These are phyloP conservation scores for Peromyscus aztecus DNA, from an alignment of 2,797 vertebrate genomes.

Conservation along the genomic window DNA sequence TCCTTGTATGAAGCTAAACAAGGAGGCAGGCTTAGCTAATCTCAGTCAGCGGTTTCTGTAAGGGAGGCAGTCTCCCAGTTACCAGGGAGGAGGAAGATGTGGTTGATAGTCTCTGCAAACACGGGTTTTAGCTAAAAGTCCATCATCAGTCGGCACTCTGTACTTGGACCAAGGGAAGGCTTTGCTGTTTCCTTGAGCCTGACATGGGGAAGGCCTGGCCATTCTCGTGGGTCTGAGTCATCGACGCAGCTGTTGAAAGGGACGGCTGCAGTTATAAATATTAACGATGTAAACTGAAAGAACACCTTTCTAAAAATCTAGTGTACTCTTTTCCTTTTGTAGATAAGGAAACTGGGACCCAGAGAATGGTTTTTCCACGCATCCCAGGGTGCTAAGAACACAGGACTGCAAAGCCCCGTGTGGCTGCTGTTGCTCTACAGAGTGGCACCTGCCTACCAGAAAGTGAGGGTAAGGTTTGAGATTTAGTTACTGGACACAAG, in stretches of 20 bases:
- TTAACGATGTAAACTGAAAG: not conserved
- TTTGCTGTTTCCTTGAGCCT: not conserved
- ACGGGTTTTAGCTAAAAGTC: not conserved
- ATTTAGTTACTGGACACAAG: not conserved
- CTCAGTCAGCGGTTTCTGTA: too few relatives aligned
- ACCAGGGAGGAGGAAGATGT: not conserved
- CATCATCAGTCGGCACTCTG: not conserved
- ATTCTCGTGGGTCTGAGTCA: not conserved
- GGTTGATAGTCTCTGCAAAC: not conserved
- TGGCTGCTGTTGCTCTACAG: not conserved
- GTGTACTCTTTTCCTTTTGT: not conserved
- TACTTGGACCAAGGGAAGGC: not conserved
- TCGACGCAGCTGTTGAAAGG: not conserved
- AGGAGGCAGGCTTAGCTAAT: not conserved
- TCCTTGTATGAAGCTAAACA: too few relatives aligned
- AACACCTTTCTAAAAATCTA: not conserved
- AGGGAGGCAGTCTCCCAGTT: too few relatives aligned
- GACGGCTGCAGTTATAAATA: not conserved
- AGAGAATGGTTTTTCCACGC: not conserved
- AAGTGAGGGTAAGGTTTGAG: not conserved
- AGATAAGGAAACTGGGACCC: not conserved
- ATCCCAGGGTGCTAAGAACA: not conserved
- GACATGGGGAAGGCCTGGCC: not conserved
- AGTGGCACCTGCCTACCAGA: not conserved
- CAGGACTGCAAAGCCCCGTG: not conserved